These are phyloP conservation scores for Tachysurus vachellii DNA, from an alignment of 2,113 vertebrate genomes.

Conservation along the genomic window DNA sequence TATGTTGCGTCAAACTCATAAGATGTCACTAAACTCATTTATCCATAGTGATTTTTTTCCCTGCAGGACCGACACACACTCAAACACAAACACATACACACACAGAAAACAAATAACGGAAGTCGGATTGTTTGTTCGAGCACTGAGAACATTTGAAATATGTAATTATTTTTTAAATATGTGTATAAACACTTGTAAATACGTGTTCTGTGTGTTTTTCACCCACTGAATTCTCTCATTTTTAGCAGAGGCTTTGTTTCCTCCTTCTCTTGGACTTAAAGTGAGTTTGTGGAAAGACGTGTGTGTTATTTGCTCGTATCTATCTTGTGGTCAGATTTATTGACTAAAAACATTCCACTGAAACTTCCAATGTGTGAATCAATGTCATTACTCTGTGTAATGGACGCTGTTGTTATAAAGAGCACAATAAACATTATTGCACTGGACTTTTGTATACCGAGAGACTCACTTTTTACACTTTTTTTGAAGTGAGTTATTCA, in stretches of 20 bases:
- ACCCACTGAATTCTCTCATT: not conserved
- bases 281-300: slow-evolving; percentile 1
- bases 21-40: not conserved
- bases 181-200: slow-evolving; percentile 46
- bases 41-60: not conserved
- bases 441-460: not conserved
- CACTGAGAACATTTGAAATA: slow-evolving; percentile 17
- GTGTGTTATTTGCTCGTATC: slow-evolving; percentile 2
- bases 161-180: slow-evolving; percentile 34
- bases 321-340: slow-evolving; percentile 4
- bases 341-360: slow-evolving; percentile 31
- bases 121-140: slow-evolving; percentile 1
- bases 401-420: slow-evolving; percentile 7
- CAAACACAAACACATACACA: too few species aligned
- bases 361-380: not conserved
- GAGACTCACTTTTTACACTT: not conserved
- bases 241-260: not conserved
- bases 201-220: slow-evolving; percentile 36
- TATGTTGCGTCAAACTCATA: not conserved
- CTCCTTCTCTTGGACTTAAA: not conserved
- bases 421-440: slow-evolving; percentile 44
- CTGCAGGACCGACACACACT: not conserved
- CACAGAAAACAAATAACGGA: not conserved
- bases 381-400: not conserved
- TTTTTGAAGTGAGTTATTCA: not conserved